Conservation (phyloP, 2,888 invertebrate genomes). For the Sarcophaga rosellei region DNA sequence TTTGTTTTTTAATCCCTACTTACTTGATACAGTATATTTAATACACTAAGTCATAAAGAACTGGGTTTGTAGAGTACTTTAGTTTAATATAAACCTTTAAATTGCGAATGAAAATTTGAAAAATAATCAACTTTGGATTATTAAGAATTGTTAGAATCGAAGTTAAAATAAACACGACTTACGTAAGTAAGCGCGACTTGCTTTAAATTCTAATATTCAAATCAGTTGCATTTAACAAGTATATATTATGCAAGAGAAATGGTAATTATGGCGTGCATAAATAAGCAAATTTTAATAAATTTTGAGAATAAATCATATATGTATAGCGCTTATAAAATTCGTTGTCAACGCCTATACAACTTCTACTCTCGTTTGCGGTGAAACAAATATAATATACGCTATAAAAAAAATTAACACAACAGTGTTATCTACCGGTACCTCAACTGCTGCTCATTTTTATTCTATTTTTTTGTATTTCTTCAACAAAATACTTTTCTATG, state of each 20-base stretch:
- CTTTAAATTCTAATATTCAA: background rate
- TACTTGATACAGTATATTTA: background rate
- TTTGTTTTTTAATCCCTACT: background rate
- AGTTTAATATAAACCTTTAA: too few species aligned
- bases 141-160: too few species aligned
- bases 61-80: too few species aligned
- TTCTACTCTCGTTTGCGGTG: background rate
- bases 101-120: too few species aligned
- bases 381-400: background rate
- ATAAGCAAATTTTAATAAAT: too few species aligned
- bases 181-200: too few species aligned
- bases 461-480: background rate
- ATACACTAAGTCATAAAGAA: background rate
- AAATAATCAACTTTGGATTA: too few species aligned
- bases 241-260: too few species aligned
- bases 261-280: too few species aligned
- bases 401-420: constrained; percentile 47
- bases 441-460: background rate
- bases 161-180: too few species aligned
- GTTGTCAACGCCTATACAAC: background rate
- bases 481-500: constrained; percentile 29
- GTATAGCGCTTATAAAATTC: background rate
- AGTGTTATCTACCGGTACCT: constrained; percentile 43
- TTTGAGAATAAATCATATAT: too few species aligned
- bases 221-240: background rate